These are phyloP conservation scores for Drosophila lutescens DNA, from an alignment of 2,888 invertebrate species.

Conservation along the genomic window DNA sequence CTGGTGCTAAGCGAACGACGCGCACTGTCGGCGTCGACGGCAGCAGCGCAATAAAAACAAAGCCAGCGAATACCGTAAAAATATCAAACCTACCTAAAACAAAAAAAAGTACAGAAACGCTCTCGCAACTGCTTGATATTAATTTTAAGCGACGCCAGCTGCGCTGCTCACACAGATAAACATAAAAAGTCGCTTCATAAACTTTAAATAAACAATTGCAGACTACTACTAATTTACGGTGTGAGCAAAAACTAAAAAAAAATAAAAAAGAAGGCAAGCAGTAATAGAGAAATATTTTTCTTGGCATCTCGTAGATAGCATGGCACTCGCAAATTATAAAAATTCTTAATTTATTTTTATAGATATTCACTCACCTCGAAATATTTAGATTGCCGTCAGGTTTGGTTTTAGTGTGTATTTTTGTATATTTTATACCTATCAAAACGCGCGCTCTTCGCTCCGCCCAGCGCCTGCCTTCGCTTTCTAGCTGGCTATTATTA, in stretches of 20 bases:
- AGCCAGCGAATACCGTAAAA: constrained; percentile 40
- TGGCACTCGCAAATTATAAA: constrained; percentile 35
- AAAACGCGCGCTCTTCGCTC: constrained; percentile 36
- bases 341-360: constrained; percentile 46
- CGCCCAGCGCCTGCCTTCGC: constrained; percentile 11
- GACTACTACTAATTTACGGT: constrained; percentile 36
- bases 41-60: constrained; percentile 42
- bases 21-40: constrained; percentile 37
- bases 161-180: constrained; percentile 20
- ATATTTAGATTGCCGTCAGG: constrained; percentile 21
- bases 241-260: constrained; percentile 9
- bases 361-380: constrained; percentile 44
- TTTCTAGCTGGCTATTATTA: constrained; percentile 23
- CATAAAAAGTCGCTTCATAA: constrained; percentile 21
- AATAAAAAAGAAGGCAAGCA: constrained; percentile 8
- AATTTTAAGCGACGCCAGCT: constrained; percentile 29
- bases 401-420: constrained; percentile 16
- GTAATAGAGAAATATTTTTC: constrained; percentile 32
- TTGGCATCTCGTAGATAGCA: constrained; percentile 13
- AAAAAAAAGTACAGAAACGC: constrained; percentile 35
- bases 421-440: constrained; percentile 26
- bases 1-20: constrained; percentile 31
- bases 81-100: constrained; percentile 34
- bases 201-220: constrained; percentile 35
- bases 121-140: constrained; percentile 30